Base-by-base conservation (phyloP, 2,113 vertebrate genomes). In the Atrichornis clamosus region DNA sequence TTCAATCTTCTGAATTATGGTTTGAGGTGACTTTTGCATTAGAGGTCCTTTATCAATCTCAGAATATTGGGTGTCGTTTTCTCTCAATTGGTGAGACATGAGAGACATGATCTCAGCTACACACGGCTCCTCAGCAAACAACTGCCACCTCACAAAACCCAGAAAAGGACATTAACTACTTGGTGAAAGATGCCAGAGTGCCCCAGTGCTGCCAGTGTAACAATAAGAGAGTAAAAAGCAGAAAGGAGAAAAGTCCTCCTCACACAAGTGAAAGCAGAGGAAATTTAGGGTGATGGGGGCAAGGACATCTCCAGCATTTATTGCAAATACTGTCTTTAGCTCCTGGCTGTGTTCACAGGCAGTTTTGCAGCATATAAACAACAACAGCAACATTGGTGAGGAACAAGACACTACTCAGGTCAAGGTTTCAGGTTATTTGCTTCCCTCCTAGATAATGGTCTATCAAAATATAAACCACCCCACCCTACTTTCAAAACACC, bases 401-500 rank as follows among this genome's bases (percentile, higher is more conserved):
- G 58, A 90, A 33, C 37, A 84, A 87, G 55, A 41, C 60, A 64
- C 37, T 62, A 37, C 30, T 59, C 30, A 69, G 27, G 56, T 47
- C 10, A 52, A 91, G 20, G 41, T 78, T 91, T 95, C 26, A 33
- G 26, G 6, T 81, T 91, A 89, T 91, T 94, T 87, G 60, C 39
- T 94, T 93, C 73, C 64, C 85, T 96, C 64, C 87, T 55, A 90
- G 89, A 82, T 70, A 90, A 83, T 83, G 16, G 68, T 79, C 64
- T 88, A 93, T 60, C 82, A 90, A 85, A 96, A 94, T 52, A 90
- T 30, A 92, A 93, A 80, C 33, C 41, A 80, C 95, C n/a, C 90
- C 96, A 86, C 95, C 95, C 93, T 92, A 55, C 67, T 89, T 97
- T 95, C 89, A 92, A 68, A 96, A 92, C 76, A 94, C 37, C 65